Percentiles rank a stretch among this genome's conserved stretches.
Conservation (phyloP, 2,888 invertebrate species). For the Gymnoscelis rufifasciata region DNA sequence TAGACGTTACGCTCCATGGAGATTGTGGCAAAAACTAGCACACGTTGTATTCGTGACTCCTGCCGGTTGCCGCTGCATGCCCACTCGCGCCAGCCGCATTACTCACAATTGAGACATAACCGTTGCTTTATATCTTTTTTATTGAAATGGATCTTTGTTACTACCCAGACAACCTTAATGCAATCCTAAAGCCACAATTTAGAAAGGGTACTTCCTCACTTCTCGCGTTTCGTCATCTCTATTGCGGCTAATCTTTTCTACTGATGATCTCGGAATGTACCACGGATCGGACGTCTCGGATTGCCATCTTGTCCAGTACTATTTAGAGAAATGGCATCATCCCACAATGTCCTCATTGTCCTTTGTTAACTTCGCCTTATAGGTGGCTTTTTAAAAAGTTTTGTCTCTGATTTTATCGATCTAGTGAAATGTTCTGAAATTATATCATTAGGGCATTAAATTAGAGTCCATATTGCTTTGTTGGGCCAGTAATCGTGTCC, state of each 20-base stretch:
- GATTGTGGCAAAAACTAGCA: slow-evolving; percentile 59
- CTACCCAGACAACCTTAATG: slow-evolving; percentile 1
- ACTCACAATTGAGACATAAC: slow-evolving; percentile 29
- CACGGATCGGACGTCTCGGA: slow-evolving; percentile 7
- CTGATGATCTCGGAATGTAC: not conserved
- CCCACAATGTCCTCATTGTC: slow-evolving; percentile 15
- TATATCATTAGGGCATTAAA: slow-evolving; percentile 32
- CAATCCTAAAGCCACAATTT: not conserved
- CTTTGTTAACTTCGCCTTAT: slow-evolving; percentile 21
- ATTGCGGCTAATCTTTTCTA: not conserved
- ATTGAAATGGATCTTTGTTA: slow-evolving; percentile 10
- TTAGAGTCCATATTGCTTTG: slow-evolving; percentile 47
- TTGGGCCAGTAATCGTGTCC: slow-evolving; percentile 56
- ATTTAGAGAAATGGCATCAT: slow-evolving; percentile 5
- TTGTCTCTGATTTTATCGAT: slow-evolving; percentile 23
- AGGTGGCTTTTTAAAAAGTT: slow-evolving; percentile 24
- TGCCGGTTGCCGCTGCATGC: slow-evolving; percentile 27
- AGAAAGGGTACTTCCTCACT: not conserved
- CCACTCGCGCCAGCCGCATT: slow-evolving; percentile 22
- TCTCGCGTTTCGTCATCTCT: not conserved
- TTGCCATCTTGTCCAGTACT: slow-evolving; percentile 6
- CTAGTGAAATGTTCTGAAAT: slow-evolving; percentile 27
- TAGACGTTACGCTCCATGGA: slow-evolving; percentile 66
- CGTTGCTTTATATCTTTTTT: slow-evolving; percentile 22
- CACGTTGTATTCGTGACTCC: slow-evolving; percentile 55